A percentile compares a stretch with the other conserved stretches of the same genome.
Conservation (phyloP, 2,888 invertebrate species). For the Drosophila anceps region DNA sequence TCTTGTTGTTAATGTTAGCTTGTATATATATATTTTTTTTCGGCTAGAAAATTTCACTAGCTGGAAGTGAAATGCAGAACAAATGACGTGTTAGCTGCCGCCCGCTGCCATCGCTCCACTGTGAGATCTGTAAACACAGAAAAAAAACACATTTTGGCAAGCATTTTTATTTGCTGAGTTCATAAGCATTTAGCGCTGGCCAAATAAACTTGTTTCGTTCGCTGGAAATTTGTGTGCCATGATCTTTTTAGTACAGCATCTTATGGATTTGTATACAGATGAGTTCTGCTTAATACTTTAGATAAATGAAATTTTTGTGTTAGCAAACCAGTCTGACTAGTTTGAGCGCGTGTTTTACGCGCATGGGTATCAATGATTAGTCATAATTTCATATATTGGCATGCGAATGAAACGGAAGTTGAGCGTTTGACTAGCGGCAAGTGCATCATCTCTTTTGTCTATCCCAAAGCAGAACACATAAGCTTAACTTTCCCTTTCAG, state of each 20-base stretch:
- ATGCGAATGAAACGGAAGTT: slow-evolving; percentile 64
- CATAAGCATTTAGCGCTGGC: slow-evolving; percentile 47
- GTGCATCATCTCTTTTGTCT: background rate
- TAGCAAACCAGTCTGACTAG: slow-evolving; percentile 64
- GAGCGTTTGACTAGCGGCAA: slow-evolving; percentile 4
- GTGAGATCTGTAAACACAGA: slow-evolving; percentile 48
- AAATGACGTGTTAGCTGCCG: slow-evolving; percentile 58
- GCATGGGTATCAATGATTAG: slow-evolving; percentile 60
- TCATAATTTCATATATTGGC: slow-evolving; percentile 64
- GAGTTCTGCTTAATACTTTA: slow-evolving; percentile 68
- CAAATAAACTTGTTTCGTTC: slow-evolving; percentile 65
- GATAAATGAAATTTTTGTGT: slow-evolving; percentile 48
- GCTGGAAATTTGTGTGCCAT: slow-evolving; percentile 39
- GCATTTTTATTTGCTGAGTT: slow-evolving; percentile 59
- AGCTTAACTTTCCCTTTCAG: background rate
- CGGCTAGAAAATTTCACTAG: slow-evolving; percentile 72
- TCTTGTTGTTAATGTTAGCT: slow-evolving; percentile 36
- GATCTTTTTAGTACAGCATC: slow-evolving; percentile 47
- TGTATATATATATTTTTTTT: slow-evolving; percentile 16
- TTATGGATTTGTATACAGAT: slow-evolving; percentile 49
- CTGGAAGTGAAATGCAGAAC: slow-evolving; percentile 80
- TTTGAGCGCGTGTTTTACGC: slow-evolving; percentile 60
- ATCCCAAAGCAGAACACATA: background rate
- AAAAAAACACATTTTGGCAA: slow-evolving; percentile 43
- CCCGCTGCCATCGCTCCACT: slow-evolving; percentile 15